These are phyloP conservation scores for Callipepla squamata DNA, from an alignment of 2,113 vertebrate genomes.

Conservation along the genomic window DNA sequence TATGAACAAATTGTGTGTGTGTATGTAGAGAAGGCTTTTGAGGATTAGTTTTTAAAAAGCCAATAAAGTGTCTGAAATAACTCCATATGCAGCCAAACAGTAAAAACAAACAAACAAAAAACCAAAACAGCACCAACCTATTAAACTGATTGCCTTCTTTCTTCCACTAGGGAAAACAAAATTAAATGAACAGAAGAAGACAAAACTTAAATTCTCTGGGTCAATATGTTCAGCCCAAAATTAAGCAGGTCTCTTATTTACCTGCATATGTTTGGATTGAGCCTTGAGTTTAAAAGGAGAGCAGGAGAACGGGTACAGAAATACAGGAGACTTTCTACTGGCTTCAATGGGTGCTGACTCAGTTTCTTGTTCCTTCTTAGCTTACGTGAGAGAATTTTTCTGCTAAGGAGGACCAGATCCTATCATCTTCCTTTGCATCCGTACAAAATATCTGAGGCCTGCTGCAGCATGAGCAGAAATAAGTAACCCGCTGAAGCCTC, in stretches of 20 bases:
- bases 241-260: background rate
- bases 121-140: too few species aligned
- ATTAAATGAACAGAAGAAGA: background rate
- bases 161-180: background rate
- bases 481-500: background rate
- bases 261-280: background rate
- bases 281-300: background rate
- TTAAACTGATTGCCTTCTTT: background rate
- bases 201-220: background rate
- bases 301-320: background rate
- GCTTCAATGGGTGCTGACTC: background rate
- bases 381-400: background rate
- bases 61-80: background rate
- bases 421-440: background rate
- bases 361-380: background rate
- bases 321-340: background rate
- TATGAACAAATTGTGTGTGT: background rate
- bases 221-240: background rate
- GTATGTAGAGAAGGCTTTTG: background rate
- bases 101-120: background rate
- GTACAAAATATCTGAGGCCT: background rate
- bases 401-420: background rate
- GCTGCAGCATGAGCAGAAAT: conserved; percentile 4
- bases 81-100: background rate
- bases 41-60: background rate